Evolutionary conservation across 2,797 vertebrate species (phyloP), one percentile per base, ranked within the genome.

Genomic region (Tapirus indicus): DNA sequence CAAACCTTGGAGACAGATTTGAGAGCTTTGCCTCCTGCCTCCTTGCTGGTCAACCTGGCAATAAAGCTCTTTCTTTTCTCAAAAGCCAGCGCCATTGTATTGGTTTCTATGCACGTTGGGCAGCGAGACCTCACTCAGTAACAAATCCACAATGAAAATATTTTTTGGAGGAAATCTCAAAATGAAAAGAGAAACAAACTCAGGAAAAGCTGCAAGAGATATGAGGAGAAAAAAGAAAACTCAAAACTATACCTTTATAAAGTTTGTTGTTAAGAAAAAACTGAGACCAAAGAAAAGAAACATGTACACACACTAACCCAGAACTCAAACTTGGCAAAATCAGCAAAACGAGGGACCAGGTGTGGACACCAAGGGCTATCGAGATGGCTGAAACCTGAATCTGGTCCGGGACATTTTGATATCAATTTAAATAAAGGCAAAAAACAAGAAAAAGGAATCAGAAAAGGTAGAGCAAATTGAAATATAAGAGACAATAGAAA

Each of bases 81-180:
- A 52, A 52, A 52, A 52, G 2, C 49, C 49, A 16, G 49, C 4
- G 49, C 49, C 49, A 16, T 52, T 14, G 14, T 52, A 52, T 52
- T 16, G 14, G 12, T 14, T 52, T 52, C 49, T 52, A 16, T 14
- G 13, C 49, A 52, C 4, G 5, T 52, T 3, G 14, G 49, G 49
- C 49, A 16, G 49, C 49, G 49, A 52, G 14, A 13, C 14, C 49
- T 52, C 14, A 16, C 49, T 52, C 2, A 1, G 49, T 52, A 52
- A 52, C 49, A 52, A 52, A 52, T 69, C 88, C 87, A 69, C 77
- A 80, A 35, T 5, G 44, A 82, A 96, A 91, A 79, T 6, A 54
- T 41, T 78, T 78, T 78, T 44, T 69, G 88, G 44, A 85, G 54
- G 21, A 71, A 95, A 86, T 52, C 72, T 88, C 56, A 82, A 78